phyloP scores from a whole-genome alignment of 2,113 vertebrate species.

The Neodon shergylaensis region DNA sequence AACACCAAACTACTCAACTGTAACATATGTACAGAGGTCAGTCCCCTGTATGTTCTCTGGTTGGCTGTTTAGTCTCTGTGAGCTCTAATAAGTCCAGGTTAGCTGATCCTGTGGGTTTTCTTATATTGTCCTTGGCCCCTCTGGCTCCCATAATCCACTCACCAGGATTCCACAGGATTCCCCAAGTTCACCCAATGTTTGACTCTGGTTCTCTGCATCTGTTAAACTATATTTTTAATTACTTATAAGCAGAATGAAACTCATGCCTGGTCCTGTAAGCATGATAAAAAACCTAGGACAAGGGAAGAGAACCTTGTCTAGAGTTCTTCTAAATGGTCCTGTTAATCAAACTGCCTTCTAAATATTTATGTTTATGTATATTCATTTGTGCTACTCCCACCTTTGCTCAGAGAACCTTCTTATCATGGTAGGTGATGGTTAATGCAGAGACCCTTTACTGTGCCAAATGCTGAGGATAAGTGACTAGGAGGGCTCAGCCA shows the following conservation, averaged over 20 bases:
- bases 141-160: neutral
- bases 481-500: neutral
- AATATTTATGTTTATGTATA: neutral
- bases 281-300: neutral
- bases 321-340: no score
- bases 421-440: neutral
- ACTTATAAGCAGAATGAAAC: neutral
- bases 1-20: neutral
- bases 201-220: neutral
- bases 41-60: neutral
- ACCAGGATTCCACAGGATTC: neutral
- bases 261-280: neutral
- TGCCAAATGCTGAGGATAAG: neutral
- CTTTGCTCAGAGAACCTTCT: neutral
- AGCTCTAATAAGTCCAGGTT: neutral
- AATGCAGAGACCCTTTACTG: neutral
- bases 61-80: neutral
- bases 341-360: neutral
- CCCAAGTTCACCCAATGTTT: neutral
- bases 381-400: neutral
- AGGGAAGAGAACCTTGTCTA: neutral
- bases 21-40: neutral
- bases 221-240: neutral
- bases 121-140: neutral
- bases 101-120: neutral